phyloP scores from a whole-genome alignment of 2,797 vertebrate species.

The Anguilla obscura region DNA sequence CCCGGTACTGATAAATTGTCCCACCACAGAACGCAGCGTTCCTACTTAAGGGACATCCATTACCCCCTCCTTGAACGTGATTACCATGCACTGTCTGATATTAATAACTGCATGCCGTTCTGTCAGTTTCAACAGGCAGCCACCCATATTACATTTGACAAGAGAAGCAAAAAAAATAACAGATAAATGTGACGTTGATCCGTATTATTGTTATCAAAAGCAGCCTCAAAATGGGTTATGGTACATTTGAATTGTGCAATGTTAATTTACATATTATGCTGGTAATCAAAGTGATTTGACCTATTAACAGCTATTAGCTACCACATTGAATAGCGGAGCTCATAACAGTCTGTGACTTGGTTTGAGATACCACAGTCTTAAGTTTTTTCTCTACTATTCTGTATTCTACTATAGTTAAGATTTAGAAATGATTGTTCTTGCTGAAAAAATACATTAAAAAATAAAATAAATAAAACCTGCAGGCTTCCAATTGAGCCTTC shows the following conservation, averaged over 20 bases:
- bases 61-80: constrained; percentile 11
- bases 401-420: neutral
- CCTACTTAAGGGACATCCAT: constrained; percentile 26
- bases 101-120: neutral
- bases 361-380: neutral
- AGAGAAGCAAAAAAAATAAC: neutral
- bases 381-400: neutral
- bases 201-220: neutral
- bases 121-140: neutral
- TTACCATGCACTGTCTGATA: neutral
- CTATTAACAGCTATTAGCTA: no score
- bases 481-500: neutral
- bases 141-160: neutral
- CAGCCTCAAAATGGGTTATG: neutral
- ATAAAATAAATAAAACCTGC: neutral
- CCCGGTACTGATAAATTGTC: constrained; percentile 40
- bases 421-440: neutral
- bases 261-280: neutral
- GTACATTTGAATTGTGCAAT: neutral
- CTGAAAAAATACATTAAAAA: neutral
- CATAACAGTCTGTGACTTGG: neutral
- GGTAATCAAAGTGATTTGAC: no score
- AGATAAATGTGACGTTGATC: neutral
- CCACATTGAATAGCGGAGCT: neutral
- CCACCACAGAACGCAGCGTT: constrained; percentile 37